These are phyloP conservation scores for Trachymyrmex cornetzi DNA, from an alignment of 1,140 invertebrate species.

Conservation along the genomic window DNA sequence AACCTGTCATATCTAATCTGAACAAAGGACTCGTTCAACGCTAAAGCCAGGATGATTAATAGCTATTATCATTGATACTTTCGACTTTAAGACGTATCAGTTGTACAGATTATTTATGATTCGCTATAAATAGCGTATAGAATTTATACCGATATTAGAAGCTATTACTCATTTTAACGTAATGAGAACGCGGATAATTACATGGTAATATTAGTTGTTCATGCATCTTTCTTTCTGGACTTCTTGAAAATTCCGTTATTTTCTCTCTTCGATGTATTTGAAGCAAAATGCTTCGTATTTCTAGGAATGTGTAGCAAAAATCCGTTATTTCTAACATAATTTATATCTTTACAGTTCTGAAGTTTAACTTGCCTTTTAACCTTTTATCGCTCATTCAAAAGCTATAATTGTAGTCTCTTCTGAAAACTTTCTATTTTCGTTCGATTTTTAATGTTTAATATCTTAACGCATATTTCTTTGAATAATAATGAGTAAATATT, in stretches of 20 bases:
- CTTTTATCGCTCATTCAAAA: not conserved
- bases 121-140: constrained; percentile 15
- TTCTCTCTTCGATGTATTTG: not conserved
- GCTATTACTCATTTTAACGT: constrained; percentile 20
- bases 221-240: too few relatives aligned
- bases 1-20: not conserved
- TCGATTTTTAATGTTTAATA: not conserved
- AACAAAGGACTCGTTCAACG: not conserved
- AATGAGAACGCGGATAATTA: constrained; percentile 19
- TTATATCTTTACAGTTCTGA: not conserved
- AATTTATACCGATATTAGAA: constrained; percentile 21
- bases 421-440: not conserved
- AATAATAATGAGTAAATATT: too few relatives aligned
- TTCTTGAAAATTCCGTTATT: not conserved
- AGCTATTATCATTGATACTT: not conserved
- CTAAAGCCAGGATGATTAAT: not conserved
- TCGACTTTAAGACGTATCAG: not conserved
- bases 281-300: not conserved
- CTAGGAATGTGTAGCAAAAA: not conserved
- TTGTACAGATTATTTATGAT: constrained; percentile 7
- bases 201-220: not conserved
- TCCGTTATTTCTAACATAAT: not conserved
- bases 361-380: not conserved
- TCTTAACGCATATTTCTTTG: too few relatives aligned
- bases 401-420: not conserved